Evolutionary conservation across 2,113 vertebrate genomes (phyloP).

Genomic region (Lanius collurio): DNA sequence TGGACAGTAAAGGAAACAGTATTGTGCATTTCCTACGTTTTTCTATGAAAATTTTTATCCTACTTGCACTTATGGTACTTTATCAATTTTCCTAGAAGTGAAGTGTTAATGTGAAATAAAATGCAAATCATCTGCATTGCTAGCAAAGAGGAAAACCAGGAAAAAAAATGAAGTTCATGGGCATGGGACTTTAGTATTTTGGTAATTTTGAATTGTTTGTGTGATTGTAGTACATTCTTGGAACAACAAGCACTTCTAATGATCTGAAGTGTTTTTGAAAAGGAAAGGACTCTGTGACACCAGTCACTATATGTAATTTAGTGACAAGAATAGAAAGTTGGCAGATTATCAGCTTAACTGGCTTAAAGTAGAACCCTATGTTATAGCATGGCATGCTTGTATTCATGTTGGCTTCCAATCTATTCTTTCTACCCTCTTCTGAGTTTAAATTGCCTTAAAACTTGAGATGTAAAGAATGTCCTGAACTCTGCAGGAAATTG

Average conservation of each 20-base stretch:
- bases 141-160: neutral
- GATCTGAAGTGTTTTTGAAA: neutral
- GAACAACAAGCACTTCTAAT: neutral
- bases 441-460: neutral
- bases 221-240: neutral
- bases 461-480: neutral
- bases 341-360: neutral
- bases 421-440: neutral
- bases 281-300: neutral
- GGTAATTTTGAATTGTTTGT: neutral
- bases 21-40: neutral
- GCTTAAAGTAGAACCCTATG: neutral
- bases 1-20: neutral
- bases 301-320: neutral
- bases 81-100: neutral
- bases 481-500: neutral
- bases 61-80: neutral
- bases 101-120: neutral
- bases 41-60: neutral
- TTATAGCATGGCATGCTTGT: accelerated
- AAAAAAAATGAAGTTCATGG: neutral
- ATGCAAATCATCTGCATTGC: neutral
- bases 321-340: neutral
- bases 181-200: neutral
- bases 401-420: neutral